phyloP scores from a whole-genome alignment of 2,797 vertebrate genomes.

The Diplodus sargus region DNA sequence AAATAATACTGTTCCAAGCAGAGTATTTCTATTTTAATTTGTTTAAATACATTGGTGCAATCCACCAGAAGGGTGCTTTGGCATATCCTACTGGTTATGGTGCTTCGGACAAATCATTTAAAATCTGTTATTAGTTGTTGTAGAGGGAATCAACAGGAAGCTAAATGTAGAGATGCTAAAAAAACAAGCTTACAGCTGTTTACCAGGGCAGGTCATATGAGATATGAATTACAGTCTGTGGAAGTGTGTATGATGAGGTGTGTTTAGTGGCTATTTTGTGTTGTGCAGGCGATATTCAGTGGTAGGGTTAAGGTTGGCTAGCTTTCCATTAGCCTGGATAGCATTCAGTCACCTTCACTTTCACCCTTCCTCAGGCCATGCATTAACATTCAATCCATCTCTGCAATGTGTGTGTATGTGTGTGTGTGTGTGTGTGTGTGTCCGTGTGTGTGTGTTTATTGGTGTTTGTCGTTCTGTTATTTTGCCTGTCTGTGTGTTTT shows the following conservation, averaged over 20 bases:
- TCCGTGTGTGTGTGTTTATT: slow-evolving; percentile 35
- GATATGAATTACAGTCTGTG: slow-evolving; percentile 39
- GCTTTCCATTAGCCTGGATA: slow-evolving; percentile 78
- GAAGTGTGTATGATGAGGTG: slow-evolving; percentile 39
- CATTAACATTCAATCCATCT: slow-evolving; percentile 69
- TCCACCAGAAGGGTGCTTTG: too few relatives aligned
- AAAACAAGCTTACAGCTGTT: slow-evolving; percentile 19
- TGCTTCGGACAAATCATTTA: too few relatives aligned
- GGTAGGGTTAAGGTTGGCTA: slow-evolving; percentile 74
- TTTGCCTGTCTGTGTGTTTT: slow-evolving; percentile 35
- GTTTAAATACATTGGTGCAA: too few relatives aligned
- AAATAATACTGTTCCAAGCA: too few relatives aligned
- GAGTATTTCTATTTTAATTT: too few relatives aligned
- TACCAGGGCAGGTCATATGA: slow-evolving; percentile 21
- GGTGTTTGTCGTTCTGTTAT: slow-evolving; percentile 40
- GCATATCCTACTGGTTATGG: too few relatives aligned
- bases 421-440: slow-evolving; percentile 29
- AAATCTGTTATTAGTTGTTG: slow-evolving; percentile 7
- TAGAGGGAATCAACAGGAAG: slow-evolving; percentile 35
- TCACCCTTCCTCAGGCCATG: slow-evolving; percentile 78
- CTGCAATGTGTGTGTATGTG: slow-evolving; percentile 25
- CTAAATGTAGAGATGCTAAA: slow-evolving; percentile 11
- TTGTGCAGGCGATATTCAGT: slow-evolving; percentile 65
- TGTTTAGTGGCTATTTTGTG: slow-evolving; percentile 57
- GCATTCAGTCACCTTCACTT: slow-evolving; percentile 79